Base-by-base conservation (phyloP, 2,888 invertebrate genomes). In the Lumbricus terrestris region DNA sequence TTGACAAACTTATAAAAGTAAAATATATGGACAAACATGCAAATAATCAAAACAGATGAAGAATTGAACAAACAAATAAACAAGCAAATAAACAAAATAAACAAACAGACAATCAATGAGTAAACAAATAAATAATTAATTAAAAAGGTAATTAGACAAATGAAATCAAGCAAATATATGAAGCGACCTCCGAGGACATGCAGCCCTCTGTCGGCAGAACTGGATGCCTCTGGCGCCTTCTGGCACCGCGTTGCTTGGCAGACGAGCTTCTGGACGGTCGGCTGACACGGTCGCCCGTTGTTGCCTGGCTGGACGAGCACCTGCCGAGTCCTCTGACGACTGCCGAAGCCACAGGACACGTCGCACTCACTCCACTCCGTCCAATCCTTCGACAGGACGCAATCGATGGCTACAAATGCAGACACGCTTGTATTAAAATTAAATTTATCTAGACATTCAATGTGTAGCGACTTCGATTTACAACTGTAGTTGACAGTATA, bases 341-440 rank as follows among this genome's bases (percentile, higher is more conserved):
- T 20, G 15, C 92, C 92, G 20, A 91, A 90, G 29, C 92, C 92
- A 90, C 92, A 92, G 23, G 91, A 90, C 82, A 89, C 90, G 89
- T 91, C 90, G 88, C 92, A 92, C 20, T 88, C 40, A 4, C 37
- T 34, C 92, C 92, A 92, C 35, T 89, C 90, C 8, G 38, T 20
- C 92, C 92, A 92, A 37, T 37, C 90, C 35, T 88, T 69, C 92
- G 91, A 92, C 85, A 85, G 23, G 37, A 85, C 85, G 47, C 37
- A 88, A 54, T 34, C 47, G 47, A 82, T 69, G n/a, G 38, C 82
- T 85, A 69, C 29, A 13, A n/a, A n/a, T 0, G 29, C 69, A 69
- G 69, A 69, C 69, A 69, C n/a, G 29, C 23, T n/a, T n/a, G n/a
- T n/a, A n/a, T n/a, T n/a, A n/a, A n/a, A n/a, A n/a, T n/a, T n/a